Evolutionary conservation across 2,797 vertebrate genomes (phyloP).

Genomic region (Coregonus sp.): DNA sequence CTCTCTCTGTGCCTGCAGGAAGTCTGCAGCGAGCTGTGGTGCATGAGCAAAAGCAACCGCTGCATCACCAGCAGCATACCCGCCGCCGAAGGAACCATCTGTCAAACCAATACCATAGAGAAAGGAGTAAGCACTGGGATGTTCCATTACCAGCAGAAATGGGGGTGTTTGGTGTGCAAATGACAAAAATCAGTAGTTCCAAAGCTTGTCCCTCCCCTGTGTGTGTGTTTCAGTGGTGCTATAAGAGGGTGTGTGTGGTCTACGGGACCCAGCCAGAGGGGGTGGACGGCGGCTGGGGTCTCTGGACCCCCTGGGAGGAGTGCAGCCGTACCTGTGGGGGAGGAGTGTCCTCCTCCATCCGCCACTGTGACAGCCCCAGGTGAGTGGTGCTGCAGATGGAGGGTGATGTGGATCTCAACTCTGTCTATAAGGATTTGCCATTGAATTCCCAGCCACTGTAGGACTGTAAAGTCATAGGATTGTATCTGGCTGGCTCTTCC

Average conservation of each 20-base stretch:
- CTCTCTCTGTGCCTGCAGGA: conserved; percentile 76
- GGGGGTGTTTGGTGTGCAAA: conserved; percentile 54
- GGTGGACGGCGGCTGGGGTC: conserved; percentile 92
- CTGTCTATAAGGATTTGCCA: background rate
- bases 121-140: conserved; percentile 81
- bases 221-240: conserved; percentile 87
- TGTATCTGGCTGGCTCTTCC: background rate
- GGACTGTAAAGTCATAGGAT: background rate
- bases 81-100: conserved; percentile 96
- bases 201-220: background rate
- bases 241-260: conserved; percentile 92
- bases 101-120: conserved; percentile 96
- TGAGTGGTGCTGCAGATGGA: conserved; percentile 21
- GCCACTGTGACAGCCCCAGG: conserved; percentile 97
- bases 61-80: conserved; percentile 99
- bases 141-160: conserved; percentile 10
- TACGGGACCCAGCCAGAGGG: conserved; percentile 93
- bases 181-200: background rate
- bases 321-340: conserved; percentile 96
- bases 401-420: background rate
- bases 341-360: conserved; percentile 90
- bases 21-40: conserved; percentile 98
- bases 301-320: conserved; percentile 94
- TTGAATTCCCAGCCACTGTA: background rate
- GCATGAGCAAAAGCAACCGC: conserved; percentile 96